Evolutionary conservation across 1,140 invertebrate genomes (phyloP), one percentile per base, ranked within the genome.

Genomic region (Dreissena polymorpha): DNA sequence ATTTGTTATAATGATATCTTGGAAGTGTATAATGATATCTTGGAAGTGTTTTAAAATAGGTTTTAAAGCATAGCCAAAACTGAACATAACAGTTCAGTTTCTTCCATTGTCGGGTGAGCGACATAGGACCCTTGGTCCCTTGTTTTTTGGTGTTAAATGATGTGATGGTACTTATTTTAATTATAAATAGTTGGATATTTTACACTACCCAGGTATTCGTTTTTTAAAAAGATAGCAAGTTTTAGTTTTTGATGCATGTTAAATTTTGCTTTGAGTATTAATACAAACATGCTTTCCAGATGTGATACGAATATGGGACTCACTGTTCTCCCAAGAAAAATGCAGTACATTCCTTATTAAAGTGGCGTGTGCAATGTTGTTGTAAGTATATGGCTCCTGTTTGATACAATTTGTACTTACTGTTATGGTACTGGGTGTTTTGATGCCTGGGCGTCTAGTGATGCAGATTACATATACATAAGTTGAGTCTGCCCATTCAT

Each of bases 241-340:
- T 25, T n/a, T n/a, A n/a, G 39, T 63, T 18, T 51, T 69, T 21
- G 51, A 6, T 21, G 16, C 27, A n/a, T 29, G 23, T 23, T 18
- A 12, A 23, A 39, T 39, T 39, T 39, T 39, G 39, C 39, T 39
- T 39, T 39, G 39, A 39, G 39, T 39, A 39, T 5, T 5, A 39
- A 2, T 39, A 39, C 8, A 39, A 39, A 39, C 8, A 8, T 39
- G 8, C 39, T 39, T 89, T 92, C 49, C 87, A 94, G 98, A 99
- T 94, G 97, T 99, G 0, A 95, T 99, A 88, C 95, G 98, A 87
- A 96, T 99, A 87, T 99, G 98, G 98, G 98, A 99, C 93, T 97
- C 97, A 0, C 91, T 99, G 23, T 97, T 99, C 93, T 95, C 97
- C 0, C 98, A 99, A 93, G 94, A 96, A 79, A 95, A 96, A 67